Conservation (phyloP, 2,113 vertebrate genomes). For the Glareola pratincola region DNA sequence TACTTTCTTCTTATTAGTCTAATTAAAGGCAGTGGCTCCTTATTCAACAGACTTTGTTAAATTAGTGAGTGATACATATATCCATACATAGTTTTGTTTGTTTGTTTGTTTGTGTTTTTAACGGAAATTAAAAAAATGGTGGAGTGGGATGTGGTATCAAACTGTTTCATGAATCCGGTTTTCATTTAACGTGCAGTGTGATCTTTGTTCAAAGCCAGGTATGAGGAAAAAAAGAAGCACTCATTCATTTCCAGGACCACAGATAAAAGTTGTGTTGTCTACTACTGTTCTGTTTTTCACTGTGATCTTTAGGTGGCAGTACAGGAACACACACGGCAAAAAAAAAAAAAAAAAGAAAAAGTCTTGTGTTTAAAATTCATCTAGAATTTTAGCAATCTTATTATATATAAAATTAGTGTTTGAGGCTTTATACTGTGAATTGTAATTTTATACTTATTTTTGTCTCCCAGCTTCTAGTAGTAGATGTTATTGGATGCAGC, state of each 20-base stretch:
- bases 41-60: not conserved
- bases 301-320: constrained; percentile 67
- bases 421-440: not conserved
- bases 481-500: not conserved
- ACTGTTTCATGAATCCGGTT: not conserved
- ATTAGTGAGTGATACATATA: not conserved
- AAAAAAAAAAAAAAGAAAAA: not conserved
- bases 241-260: not conserved
- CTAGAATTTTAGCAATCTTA: not conserved
- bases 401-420: not conserved
- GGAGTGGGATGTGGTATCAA: not conserved
- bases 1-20: not conserved
- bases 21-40: not conserved
- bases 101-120: not conserved
- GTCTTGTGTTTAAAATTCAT: not conserved
- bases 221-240: not conserved
- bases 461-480: not conserved
- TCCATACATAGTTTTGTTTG: not conserved
- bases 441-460: not conserved
- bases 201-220: not conserved
- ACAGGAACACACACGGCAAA: not conserved
- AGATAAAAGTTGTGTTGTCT: accelerated
- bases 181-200: not conserved
- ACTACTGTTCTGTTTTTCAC: not conserved
- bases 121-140: not conserved